Base-by-base conservation (phyloP, 2,113 vertebrate genomes). In the Tylochromis polylepis region DNA sequence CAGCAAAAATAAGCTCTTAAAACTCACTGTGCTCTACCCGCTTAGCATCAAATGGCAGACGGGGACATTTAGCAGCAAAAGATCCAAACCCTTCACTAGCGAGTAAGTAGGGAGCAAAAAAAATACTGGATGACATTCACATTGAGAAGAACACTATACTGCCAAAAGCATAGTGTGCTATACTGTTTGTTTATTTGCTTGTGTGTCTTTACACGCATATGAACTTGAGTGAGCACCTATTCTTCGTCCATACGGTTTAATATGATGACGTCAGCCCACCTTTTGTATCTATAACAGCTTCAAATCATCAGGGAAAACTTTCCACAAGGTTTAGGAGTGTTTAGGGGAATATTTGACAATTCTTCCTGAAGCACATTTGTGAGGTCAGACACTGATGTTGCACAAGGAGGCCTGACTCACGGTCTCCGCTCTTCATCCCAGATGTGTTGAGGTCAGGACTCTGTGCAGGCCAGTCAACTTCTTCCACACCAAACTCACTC, bases 211-310 rank as follows among this genome's bases (percentile, higher is more conserved):
- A 56, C n/a, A 24, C 2, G 12, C 55, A 56, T 22, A 56, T 56
- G 16, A 36, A 62, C 0, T 36, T 62, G 7, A 36, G 18, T 12
- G 59, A 4, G 18, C 1, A 36, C 59, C 18, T 0, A 1, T n/a
- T 36, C 59, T 36, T 62, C 11, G 36, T 65, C 31, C 34, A 65
- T 38, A 38, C 6, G 4, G 34, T 65, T 36, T n/a, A 65, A 65
- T 65, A 65, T 38, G 2, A 65, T 38, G 34, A 65, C 0, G 60
- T 65, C 0, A 65, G 60, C 0, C 60, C 60, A n/a, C 34, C 34
- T 38, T 62, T 65, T 65, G 36, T 4, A 36, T 6, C 34, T 36
- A 36, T 36, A 36, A 36, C 34, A 36, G 18, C 60, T 38, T 65
- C 34, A 38, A 38, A 65, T 65, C 18, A 65, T 14, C 60, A 12